Evolutionary conservation across 2,797 vertebrate species (phyloP), one percentile per base, ranked within the genome.

Genomic region (Syngnathus acus): DNA sequence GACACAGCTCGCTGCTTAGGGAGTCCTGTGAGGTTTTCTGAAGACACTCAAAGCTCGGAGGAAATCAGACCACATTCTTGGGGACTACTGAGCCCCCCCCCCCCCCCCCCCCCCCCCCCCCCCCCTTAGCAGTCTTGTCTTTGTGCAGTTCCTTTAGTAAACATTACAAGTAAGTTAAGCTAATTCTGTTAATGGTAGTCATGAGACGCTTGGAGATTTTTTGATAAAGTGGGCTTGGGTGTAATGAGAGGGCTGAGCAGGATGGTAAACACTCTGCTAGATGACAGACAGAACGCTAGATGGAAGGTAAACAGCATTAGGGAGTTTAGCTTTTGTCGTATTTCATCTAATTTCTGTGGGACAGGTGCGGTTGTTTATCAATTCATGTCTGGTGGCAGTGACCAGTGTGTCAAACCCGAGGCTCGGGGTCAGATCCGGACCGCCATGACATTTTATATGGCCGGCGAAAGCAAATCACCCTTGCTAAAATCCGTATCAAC

Each of bases 1-100:
- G 85, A 82, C 79, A 79, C 75, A 75, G 79, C 74, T 80, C 68
- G 62, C 57, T 70, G 72, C 73, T 71, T 72, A 39, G 80, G 26
- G 73, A 80, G 76, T 81, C 75, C 78, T 81, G 69, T 21, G 65
- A 73, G 80, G 74, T 23, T 75, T 81, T 64, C 26, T 76, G 77
- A 82, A 82, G 73, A 74, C 61, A 65, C 51, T 66, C 64, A 62
- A 74, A 78, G 47, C 67, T 77, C 73, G 58, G 72, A 81, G 69
- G 64, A 62, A 85, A 78, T 76, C 71, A 77, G 71, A 83, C 75
- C 62, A 37, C 66, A 79, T 84, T 82, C 75, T 72, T 23, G 16
- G 68, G 73, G 66, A 71, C 71, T 66, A 32, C 62, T 67, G 64
- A 2, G 4, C 39, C 59, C n/a, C 26, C 26, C 26, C 26, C 1